Conservation (phyloP, 2,888 invertebrate species). For the Drosophila mimetica region DNA sequence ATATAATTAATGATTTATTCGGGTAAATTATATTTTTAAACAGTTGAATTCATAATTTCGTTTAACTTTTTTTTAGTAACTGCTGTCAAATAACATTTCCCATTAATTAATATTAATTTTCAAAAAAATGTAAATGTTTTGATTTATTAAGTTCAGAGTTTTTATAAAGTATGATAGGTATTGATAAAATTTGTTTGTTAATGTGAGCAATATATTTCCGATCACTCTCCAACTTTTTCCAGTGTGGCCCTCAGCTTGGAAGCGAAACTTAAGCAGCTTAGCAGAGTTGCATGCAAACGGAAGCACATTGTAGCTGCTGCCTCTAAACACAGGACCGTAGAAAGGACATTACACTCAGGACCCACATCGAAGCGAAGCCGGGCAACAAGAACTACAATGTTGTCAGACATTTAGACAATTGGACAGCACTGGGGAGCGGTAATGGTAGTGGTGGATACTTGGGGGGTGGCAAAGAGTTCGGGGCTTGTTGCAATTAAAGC, state of each 20-base stretch:
- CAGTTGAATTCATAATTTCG: too few species aligned
- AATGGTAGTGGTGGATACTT: conserved; percentile 17
- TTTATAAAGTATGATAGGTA: too few species aligned
- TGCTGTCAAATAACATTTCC: too few species aligned
- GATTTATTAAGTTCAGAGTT: too few species aligned
- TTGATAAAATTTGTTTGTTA: not conserved
- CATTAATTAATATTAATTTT: too few species aligned
- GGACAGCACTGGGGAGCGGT: conserved; percentile 50
- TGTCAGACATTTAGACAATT: conserved; percentile 58
- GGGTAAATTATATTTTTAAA: too few species aligned
- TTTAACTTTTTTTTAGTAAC: too few species aligned
- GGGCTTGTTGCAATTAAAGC: conserved; percentile 74
- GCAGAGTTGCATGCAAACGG: conserved; percentile 71
- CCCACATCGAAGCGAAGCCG: conserved; percentile 41
- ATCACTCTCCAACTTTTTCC: not conserved
- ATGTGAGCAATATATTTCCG: too few species aligned
- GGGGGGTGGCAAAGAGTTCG: conserved; percentile 32
- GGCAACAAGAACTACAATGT: conserved; percentile 63
- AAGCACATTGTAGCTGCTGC: conserved; percentile 59
- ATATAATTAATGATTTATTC: too few species aligned
- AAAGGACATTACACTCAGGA: conserved; percentile 72
- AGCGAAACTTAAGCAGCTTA: conserved; percentile 70
- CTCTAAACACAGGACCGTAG: conserved; percentile 37
- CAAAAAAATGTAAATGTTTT: too few species aligned
- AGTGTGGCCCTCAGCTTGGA: conserved; percentile 18